phyloP scores from a whole-genome alignment of 2,888 invertebrate species.

The Diadromus collaris region DNA sequence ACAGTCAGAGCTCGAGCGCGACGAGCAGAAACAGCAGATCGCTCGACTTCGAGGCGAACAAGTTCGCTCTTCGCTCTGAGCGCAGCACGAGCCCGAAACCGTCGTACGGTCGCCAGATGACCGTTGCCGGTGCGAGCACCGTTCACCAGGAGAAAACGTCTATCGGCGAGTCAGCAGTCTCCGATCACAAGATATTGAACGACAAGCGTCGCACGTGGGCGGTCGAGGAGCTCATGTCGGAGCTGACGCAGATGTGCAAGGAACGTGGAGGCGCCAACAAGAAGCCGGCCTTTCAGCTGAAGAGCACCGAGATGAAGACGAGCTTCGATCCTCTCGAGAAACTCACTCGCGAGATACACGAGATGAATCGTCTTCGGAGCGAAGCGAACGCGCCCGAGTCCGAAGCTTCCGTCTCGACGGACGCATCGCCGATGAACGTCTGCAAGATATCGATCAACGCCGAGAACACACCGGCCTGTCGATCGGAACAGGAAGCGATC shows the following conservation, averaged over 20 bases:
- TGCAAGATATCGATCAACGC: slow-evolving; percentile 62
- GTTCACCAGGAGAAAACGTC: slow-evolving; percentile 45
- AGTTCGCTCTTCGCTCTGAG: slow-evolving; percentile 51
- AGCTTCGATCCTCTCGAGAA: slow-evolving; percentile 67
- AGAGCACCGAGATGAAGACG: slow-evolving; percentile 62
- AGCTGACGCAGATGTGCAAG: slow-evolving; percentile 70
- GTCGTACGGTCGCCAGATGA: slow-evolving; percentile 59
- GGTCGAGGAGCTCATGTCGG: slow-evolving; percentile 75
- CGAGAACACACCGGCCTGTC: not conserved
- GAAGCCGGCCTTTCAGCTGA: slow-evolving; percentile 62
- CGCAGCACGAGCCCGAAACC: slow-evolving; percentile 59
- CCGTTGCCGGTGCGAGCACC: slow-evolving; percentile 53
- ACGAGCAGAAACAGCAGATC: slow-evolving; percentile 56
- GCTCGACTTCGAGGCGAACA: slow-evolving; percentile 55
- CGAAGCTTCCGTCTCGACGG: slow-evolving; percentile 10
- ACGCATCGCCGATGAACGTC: slow-evolving; percentile 52
- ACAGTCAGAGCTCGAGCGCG: slow-evolving; percentile 59
- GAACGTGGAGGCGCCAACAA: slow-evolving; percentile 60
- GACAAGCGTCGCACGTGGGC: slow-evolving; percentile 77
- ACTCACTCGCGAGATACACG: slow-evolving; percentile 69
- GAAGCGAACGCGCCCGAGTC: slow-evolving; percentile 38
- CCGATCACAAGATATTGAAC: slow-evolving; percentile 65
- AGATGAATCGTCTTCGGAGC: slow-evolving; percentile 66
- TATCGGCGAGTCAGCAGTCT: not conserved
- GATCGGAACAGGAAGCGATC: not conserved